A percentile compares a stretch with the other conserved stretches of the same genome.
These are phyloP conservation scores for Pseudoatta argentina DNA, from an alignment of 1,140 invertebrate species.

Conservation along the genomic window DNA sequence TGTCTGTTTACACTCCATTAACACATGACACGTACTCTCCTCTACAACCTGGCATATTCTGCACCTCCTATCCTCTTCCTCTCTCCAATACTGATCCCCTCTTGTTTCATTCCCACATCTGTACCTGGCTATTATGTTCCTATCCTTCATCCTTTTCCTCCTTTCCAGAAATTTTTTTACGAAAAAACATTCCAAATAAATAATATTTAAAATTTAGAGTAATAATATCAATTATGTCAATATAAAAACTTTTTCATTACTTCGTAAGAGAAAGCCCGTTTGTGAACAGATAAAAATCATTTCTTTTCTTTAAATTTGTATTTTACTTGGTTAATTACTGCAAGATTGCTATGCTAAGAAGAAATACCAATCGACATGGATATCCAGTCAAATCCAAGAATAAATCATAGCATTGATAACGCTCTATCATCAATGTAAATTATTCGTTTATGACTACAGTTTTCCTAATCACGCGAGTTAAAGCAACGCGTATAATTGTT, in stretches of 20 bases:
- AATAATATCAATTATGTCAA: not conserved
- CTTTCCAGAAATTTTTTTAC: too few species aligned
- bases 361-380: not conserved
- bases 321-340: slow-evolving; percentile 1
- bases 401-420: not conserved
- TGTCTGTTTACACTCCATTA: too few species aligned
- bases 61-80: too few species aligned
- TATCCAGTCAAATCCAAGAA: not conserved
- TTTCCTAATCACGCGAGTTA: slow-evolving; percentile 33
- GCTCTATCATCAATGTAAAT: not conserved
- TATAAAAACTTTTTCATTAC: not conserved
- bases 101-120: too few species aligned
- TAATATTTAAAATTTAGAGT: not conserved
- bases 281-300: not conserved
- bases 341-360: not conserved
- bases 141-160: too few species aligned
- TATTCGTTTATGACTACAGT: not conserved
- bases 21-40: too few species aligned
- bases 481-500: slow-evolving; percentile 31
- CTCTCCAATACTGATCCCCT: too few species aligned
- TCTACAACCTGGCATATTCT: too few species aligned
- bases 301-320: not conserved
- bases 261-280: not conserved
- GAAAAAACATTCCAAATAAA: not conserved
- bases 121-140: too few species aligned